These are phyloP conservation scores for Dorcus parallelipipedus DNA, from an alignment of 2,888 invertebrate genomes.

Conservation along the genomic window DNA sequence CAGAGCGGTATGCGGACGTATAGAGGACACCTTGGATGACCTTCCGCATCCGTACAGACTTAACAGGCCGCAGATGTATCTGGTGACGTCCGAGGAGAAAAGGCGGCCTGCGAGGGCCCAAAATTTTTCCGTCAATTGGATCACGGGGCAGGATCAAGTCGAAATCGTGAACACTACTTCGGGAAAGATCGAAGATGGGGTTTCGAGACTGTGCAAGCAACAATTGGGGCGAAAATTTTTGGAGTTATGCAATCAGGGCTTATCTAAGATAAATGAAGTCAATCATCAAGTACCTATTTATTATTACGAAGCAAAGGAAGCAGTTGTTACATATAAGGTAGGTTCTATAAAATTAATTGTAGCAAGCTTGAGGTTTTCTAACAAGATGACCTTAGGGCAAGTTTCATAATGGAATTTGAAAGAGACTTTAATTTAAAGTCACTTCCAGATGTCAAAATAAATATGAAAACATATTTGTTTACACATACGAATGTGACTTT, in stretches of 20 bases:
- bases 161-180: constrained; percentile 85
- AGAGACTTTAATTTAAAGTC: too few relatives aligned
- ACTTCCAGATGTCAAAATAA: too few relatives aligned
- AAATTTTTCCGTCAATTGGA: constrained; percentile 88
- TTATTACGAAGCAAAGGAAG: constrained; percentile 70
- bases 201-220: constrained; percentile 77
- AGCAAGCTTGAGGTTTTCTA: too few relatives aligned
- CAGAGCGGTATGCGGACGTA: constrained; percentile 78
- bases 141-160: constrained; percentile 58
- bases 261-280: constrained; percentile 47
- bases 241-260: constrained; percentile 52
- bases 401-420: too few relatives aligned
- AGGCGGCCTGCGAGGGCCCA: constrained; percentile 89
- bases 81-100: constrained; percentile 80
- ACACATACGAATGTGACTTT: too few relatives aligned
- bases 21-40: constrained; percentile 72
- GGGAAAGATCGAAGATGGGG: constrained; percentile 77
- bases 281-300: constrained; percentile 40
- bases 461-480: too few relatives aligned
- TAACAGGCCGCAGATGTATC: constrained; percentile 74
- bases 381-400: too few relatives aligned
- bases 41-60: constrained; percentile 80
- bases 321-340: constrained; percentile 71
- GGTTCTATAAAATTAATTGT: constrained; percentile 24
- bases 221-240: constrained; percentile 68